Evolutionary conservation across 2,113 vertebrate genomes (phyloP), one percentile per base, ranked within the genome.

Genomic region (Trogon surrucura): DNA sequence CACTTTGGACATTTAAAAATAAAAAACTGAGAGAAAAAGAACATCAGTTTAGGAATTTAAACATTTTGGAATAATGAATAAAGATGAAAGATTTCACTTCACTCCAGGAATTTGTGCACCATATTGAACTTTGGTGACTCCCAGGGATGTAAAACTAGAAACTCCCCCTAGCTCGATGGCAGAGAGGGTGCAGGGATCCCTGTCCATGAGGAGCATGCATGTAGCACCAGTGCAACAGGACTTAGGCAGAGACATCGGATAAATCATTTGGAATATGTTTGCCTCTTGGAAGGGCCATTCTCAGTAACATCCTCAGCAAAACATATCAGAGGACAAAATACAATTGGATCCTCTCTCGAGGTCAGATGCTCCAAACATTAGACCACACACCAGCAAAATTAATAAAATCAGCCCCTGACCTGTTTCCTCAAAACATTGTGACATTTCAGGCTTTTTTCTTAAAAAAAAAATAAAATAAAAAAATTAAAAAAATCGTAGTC

Each of bases 201-300:
- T 29, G 19, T 7, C 4, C 9, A 2, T 1, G 12, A 22, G 2
- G 4, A 34, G 11, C 8, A 5, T 4, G 11, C 30, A 12, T 2
- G 0, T 1, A 21, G 44, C 44, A 62, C 26, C 44, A 25, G 10
- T 22, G 19, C n/a, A 27, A 32, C 30, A 45, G 16, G 66, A 10
- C 13, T 29, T 29, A 5, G 25, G 83, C 3, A 2, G 48, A 54
- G 11, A 62, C 44, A 20, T 23, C 34, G 26, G 12, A 26, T 1
- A 10, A 64, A 10, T 53, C 23, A 51, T 16, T 15, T 57, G 32
- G 41, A 70, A 57, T 3, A 41, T 13, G 6, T 20, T 16, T 65
- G 26, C 17, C 47, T 45, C 56, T 44, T 66, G 8, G 2, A 60
- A 60, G 20, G 6, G 11, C 34, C 20, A 6, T 6, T 9, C 32